Evolutionary conservation across 2,888 invertebrate genomes (phyloP).

Genomic region (Diplazon laetatorius): DNA sequence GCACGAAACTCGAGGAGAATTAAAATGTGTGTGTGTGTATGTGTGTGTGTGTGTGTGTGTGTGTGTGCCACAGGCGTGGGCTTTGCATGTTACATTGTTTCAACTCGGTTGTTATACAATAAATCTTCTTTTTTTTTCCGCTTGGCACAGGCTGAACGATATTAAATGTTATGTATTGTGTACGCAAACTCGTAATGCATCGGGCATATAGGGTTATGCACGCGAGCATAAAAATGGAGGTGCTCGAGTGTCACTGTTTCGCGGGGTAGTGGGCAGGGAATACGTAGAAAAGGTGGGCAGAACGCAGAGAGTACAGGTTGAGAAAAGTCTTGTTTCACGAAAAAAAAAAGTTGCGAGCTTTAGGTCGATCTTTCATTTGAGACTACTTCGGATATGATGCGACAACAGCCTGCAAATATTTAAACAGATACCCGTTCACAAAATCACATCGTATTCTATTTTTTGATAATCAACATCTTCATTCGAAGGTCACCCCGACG

Average conservation of each 20-base stretch:
- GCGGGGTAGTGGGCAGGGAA: too few species aligned
- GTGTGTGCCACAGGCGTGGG: slow-evolving; percentile 36
- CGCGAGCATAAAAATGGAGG: slow-evolving; percentile 33
- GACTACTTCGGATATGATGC: too few species aligned
- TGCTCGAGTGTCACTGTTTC: slow-evolving; percentile 12
- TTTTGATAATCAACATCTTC: too few species aligned
- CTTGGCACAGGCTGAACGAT: slow-evolving; percentile 44
- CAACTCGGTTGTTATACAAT: slow-evolving; percentile 42
- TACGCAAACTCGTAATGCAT: slow-evolving; percentile 45
- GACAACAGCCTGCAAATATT: too few species aligned
- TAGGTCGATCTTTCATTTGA: too few species aligned
- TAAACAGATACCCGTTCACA: too few species aligned
- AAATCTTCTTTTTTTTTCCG: slow-evolving; percentile 48
- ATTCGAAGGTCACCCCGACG: too few species aligned
- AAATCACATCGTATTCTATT: too few species aligned
- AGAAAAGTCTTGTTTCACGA: not conserved
- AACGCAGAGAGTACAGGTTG: slow-evolving; percentile 1
- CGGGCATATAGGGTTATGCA: slow-evolving; percentile 18
- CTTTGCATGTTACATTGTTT: slow-evolving; percentile 49
- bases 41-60: slow-evolving; percentile 37
- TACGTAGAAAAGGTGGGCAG: not conserved
- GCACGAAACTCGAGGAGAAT: slow-evolving; percentile 34
- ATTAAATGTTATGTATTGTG: slow-evolving; percentile 43
- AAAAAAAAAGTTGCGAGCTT: too few species aligned
- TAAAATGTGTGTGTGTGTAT: slow-evolving; percentile 37